phyloP scores from a whole-genome alignment of 2,888 invertebrate genomes.

The Drosophila lacicola region DNA sequence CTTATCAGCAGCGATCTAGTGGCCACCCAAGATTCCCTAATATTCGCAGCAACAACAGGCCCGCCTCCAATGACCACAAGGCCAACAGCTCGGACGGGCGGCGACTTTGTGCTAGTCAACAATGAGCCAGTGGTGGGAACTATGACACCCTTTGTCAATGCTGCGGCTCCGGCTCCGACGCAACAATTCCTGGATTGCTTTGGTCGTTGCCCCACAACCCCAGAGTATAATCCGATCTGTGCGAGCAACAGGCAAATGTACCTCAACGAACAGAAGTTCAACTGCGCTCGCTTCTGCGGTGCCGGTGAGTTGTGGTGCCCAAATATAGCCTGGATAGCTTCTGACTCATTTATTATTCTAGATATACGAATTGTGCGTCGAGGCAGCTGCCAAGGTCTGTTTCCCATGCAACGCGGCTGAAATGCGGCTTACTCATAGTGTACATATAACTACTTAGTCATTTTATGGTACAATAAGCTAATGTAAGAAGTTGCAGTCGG shows the following conservation, averaged over 20 bases:
- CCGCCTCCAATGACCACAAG: neutral
- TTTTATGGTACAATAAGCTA: neutral
- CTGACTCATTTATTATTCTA: slow-evolving; percentile 48
- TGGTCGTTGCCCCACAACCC: slow-evolving; percentile 80
- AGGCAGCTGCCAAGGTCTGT: slow-evolving; percentile 81
- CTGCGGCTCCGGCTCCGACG: slow-evolving; percentile 59
- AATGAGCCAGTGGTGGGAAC: slow-evolving; percentile 65
- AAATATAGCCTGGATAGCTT: neutral
- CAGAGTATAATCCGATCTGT: slow-evolving; percentile 84
- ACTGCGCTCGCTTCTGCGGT: slow-evolving; percentile 83
- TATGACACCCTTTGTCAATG: slow-evolving; percentile 64
- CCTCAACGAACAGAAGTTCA: slow-evolving; percentile 81
- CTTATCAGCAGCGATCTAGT: slow-evolving; percentile 24
- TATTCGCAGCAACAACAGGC: slow-evolving; percentile 49
- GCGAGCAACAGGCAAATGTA: slow-evolving; percentile 81
- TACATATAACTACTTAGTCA: neutral
- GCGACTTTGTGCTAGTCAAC: slow-evolving; percentile 72
- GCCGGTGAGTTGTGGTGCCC: slow-evolving; percentile 71
- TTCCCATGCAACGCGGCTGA: slow-evolving; percentile 80
- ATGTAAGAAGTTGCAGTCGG: slow-evolving; percentile 1
- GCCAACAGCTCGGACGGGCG: slow-evolving; percentile 10
- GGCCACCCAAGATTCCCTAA: slow-evolving; percentile 42
- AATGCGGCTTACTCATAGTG: neutral
- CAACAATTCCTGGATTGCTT: slow-evolving; percentile 75
- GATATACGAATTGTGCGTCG: slow-evolving; percentile 81